Percentiles rank a stretch among this genome's conserved stretches.
Evolutionary conservation across 2,888 invertebrate species (phyloP).

Genomic region (Globia sparganii): DNA sequence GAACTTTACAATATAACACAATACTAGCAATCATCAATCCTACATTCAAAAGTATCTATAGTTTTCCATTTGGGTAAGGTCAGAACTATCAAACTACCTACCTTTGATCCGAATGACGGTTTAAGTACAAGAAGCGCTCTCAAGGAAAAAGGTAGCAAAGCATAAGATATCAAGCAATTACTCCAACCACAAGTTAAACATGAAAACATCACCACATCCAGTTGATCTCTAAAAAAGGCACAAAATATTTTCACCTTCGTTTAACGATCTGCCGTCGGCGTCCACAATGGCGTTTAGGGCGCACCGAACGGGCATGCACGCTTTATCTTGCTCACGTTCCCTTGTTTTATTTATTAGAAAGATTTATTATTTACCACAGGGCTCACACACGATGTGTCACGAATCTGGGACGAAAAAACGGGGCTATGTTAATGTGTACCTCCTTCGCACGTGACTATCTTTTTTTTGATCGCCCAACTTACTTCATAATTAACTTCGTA

Average conservation of each 20-base stretch:
- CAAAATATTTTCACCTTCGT: conserved; percentile 88
- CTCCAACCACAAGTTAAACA: conserved; percentile 51
- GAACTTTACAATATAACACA: neutral
- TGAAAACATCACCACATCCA: conserved; percentile 52
- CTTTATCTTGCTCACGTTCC: conserved; percentile 89
- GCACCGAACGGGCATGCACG: conserved; percentile 88
- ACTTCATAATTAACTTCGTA: conserved; percentile 72
- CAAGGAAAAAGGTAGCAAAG: neutral
- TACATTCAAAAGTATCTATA: neutral
- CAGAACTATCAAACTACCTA: neutral
- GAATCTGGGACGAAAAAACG: conserved; percentile 87
- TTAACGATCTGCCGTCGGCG: conserved; percentile 87
- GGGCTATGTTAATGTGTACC: conserved; percentile 87
- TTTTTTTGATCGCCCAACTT: conserved; percentile 78
- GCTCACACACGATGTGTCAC: conserved; percentile 90
- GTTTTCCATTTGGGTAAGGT: neutral
- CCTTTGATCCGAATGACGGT: neutral
- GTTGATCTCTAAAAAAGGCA: conserved; percentile 78
- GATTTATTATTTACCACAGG: conserved; percentile 89
- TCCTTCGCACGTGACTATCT: conserved; percentile 85
- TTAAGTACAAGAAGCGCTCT: neutral
- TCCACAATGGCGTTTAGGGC: conserved; percentile 87
- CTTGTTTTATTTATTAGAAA: conserved; percentile 90
- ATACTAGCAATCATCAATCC: neutral
- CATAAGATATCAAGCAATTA: conserved; percentile 47